Base-by-base conservation (phyloP, 1,140 invertebrate species). In the Calephelis virginiensis region DNA sequence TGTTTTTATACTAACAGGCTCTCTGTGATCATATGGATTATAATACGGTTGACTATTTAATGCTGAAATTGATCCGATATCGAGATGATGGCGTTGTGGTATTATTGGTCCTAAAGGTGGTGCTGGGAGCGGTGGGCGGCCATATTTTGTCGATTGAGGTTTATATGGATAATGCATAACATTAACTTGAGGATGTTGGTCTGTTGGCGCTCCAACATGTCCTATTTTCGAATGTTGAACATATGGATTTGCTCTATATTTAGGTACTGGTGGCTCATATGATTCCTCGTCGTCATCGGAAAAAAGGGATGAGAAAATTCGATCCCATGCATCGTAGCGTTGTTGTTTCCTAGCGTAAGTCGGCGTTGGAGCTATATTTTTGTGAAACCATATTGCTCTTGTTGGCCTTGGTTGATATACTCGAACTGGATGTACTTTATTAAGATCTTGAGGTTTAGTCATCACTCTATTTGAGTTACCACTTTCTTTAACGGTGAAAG, bases 401-500 rank as follows among this genome's bases (percentile, higher is more conserved):
- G 85, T 75, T 0, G 79, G 77, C 66, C 83, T 77, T 11, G 70
- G 61, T 8, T 63, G 72, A 40, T 74, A 76, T 43, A 60, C 38
- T n/a, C 62, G 68, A 8, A 56, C n/a, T 14, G 67, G 61, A 67
- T 76, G 71, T 45, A 69, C 68, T 70, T 50, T 74, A 12, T 71
- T 69, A 59, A 72, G 59, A 61, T 80, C 75, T n/a, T 77, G 67
- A 0, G 80, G 78, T 45, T 59, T 69, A 12, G 77, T 72, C 10
- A 70, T 60, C 40, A 75, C 65, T 60, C 66, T 74, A 12, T 78
- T 74, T 38, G 84, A 78, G 53, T 40, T 56, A 65, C 73, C 66
- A 38, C 69, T 79, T 71, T 92, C 84, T 62, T 79, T 73, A 9
- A 92, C 89, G 5, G 91, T 92, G 59, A 91, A 92, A 14, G 89